phyloP scores from a whole-genome alignment of 2,797 vertebrate genomes.

The Karalla daura region DNA sequence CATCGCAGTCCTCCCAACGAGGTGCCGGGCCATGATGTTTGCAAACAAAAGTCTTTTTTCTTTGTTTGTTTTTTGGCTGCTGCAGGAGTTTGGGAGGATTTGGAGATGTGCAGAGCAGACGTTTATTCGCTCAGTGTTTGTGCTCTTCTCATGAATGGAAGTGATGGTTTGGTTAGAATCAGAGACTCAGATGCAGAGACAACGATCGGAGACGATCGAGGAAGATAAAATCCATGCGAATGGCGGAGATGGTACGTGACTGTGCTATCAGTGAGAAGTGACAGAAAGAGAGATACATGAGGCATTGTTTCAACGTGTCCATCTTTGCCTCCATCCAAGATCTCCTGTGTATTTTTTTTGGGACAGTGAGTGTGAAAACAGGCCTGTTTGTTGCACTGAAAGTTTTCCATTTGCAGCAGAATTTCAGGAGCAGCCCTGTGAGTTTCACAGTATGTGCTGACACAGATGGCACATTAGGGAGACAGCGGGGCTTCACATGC shows the following conservation, averaged over 20 bases:
- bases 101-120: neutral
- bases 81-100: conserved; percentile 6
- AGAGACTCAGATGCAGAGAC: too few relatives aligned
- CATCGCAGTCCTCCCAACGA: neutral
- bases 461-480: conserved; percentile 51
- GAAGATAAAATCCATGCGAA: too few relatives aligned
- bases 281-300: too few relatives aligned
- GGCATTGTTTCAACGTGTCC: too few relatives aligned
- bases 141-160: conserved; percentile 27
- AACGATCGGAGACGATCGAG: too few relatives aligned
- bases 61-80: neutral
- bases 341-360: too few relatives aligned
- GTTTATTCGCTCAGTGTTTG: conserved; percentile 1
- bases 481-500: conserved; percentile 39
- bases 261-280: too few relatives aligned
- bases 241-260: too few relatives aligned
- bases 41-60: conserved; percentile 51
- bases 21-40: conserved; percentile 38
- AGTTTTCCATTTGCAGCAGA: conserved; percentile 18
- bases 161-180: conserved; percentile 32
- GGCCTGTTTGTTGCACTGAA: too few relatives aligned
- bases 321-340: too few relatives aligned
- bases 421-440: conserved; percentile 7
- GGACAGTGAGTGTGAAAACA: too few relatives aligned
- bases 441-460: conserved; percentile 43